Conservation (phyloP, 1,140 invertebrate genomes). For the Antheraea mylitta region DNA sequence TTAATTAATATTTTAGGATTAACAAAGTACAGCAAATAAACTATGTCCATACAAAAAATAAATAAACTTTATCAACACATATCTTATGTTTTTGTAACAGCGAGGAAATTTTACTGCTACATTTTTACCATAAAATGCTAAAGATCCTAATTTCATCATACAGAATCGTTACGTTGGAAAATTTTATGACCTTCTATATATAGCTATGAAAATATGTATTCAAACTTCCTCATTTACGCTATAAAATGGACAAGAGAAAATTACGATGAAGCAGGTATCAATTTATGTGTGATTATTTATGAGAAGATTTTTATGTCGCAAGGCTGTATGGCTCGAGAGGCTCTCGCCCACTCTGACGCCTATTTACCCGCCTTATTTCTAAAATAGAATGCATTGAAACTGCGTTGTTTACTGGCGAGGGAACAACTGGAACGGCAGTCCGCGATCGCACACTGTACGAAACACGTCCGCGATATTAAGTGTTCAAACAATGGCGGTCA, state of each 20-base stretch:
- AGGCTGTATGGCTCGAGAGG: slow-evolving; percentile 50
- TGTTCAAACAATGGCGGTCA: slow-evolving; percentile 60
- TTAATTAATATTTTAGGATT: too few relatives aligned
- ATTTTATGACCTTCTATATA: too few relatives aligned
- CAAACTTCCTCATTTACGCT: neutral
- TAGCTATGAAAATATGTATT: too few relatives aligned
- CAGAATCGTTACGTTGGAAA: too few relatives aligned
- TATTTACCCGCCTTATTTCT: slow-evolving; percentile 73
- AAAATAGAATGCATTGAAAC: slow-evolving; percentile 77
- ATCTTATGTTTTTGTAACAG: too few relatives aligned
- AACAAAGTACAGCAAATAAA: too few relatives aligned
- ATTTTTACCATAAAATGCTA: too few relatives aligned
- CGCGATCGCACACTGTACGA: slow-evolving; percentile 58
- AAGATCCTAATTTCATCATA: too few relatives aligned
- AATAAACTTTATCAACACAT: too few relatives aligned
- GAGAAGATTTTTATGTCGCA: slow-evolving; percentile 30
- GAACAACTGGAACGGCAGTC: slow-evolving; percentile 64
- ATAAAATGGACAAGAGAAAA: neutral
- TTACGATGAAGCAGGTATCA: neutral
- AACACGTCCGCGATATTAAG: slow-evolving; percentile 51
- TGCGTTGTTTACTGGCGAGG: slow-evolving; percentile 64
- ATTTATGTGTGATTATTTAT: neutral
- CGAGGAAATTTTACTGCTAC: too few relatives aligned
- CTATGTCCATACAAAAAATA: too few relatives aligned
- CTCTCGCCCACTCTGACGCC: slow-evolving; percentile 60